phyloP scores from a whole-genome alignment of 2,888 invertebrate genomes.

The Homarus gammarus region DNA sequence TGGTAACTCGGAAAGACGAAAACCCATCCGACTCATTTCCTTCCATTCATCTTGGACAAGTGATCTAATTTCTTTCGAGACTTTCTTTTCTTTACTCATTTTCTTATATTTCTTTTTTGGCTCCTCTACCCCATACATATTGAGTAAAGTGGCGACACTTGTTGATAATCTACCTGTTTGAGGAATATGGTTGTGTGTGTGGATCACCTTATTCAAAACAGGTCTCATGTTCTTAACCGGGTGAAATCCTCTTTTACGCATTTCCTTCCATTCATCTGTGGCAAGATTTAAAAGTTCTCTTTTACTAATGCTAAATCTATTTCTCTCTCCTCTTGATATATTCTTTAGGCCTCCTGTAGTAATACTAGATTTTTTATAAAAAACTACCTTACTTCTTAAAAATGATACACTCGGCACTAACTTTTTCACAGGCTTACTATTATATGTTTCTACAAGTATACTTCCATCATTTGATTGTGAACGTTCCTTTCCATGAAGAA shows the following conservation, averaged over 20 bases:
- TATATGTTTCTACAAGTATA: neutral
- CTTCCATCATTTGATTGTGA: neutral
- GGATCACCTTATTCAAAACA: neutral
- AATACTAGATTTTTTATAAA: neutral
- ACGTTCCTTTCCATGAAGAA: neutral
- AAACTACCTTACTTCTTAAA: neutral
- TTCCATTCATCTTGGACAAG: slow-evolving; percentile 28
- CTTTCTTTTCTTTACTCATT: neutral
- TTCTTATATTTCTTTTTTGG: neutral
- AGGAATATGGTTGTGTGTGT: neutral
- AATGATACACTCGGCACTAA: neutral
- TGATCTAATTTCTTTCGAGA: slow-evolving; percentile 2
- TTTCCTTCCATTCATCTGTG: slow-evolving; percentile 24
- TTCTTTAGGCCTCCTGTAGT: neutral
- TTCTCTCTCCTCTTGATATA: neutral
- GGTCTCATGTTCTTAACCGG: neutral
- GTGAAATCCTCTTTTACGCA: neutral
- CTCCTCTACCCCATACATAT: neutral
- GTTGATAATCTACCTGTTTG: neutral
- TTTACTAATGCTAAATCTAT: neutral
- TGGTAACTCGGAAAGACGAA: neutral
- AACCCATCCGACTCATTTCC: slow-evolving; percentile 14
- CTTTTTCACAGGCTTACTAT: neutral
- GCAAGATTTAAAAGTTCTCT: slow-evolving; percentile 4
- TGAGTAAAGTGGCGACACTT: neutral